A percentile compares a stretch with the other conserved stretches of the same genome.
phyloP scores from a whole-genome alignment of 2,113 vertebrate genomes.

The Amazona vittata region DNA sequence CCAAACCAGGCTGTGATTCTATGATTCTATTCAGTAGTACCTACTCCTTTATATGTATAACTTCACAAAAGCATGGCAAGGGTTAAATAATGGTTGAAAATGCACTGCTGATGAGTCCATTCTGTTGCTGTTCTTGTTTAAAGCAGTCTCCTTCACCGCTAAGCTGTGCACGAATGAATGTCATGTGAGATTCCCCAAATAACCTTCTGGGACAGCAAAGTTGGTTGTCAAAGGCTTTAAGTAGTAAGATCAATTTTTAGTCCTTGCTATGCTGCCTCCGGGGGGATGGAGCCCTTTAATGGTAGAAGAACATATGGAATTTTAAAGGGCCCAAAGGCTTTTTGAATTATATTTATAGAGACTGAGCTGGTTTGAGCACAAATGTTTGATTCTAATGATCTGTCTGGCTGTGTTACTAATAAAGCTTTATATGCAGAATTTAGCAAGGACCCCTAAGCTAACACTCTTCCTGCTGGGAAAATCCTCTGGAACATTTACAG shows the following conservation, averaged over 20 bases:
- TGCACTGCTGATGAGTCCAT: not conserved
- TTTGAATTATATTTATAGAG: not conserved
- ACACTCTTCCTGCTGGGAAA: not conserved
- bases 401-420: not conserved
- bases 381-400: constrained; percentile 10
- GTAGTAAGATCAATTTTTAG: not conserved
- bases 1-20: not conserved
- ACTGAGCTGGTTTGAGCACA: not conserved
- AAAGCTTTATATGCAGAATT: not conserved
- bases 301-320: not conserved
- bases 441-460: not conserved
- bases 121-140: not conserved
- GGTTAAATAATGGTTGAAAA: not conserved
- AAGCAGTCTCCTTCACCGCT: not conserved
- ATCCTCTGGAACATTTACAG: not conserved
- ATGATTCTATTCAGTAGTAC: not conserved
- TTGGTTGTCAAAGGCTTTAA: not conserved
- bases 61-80: not conserved
- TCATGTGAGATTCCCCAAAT: not conserved
- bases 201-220: not conserved
- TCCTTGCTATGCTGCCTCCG: not conserved
- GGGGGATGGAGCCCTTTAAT: not conserved
- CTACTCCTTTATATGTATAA: not conserved
- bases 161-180: not conserved
- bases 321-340: constrained; percentile 15